Conservation (phyloP, 2,888 invertebrate genomes). For the Brachyptera putata region DNA sequence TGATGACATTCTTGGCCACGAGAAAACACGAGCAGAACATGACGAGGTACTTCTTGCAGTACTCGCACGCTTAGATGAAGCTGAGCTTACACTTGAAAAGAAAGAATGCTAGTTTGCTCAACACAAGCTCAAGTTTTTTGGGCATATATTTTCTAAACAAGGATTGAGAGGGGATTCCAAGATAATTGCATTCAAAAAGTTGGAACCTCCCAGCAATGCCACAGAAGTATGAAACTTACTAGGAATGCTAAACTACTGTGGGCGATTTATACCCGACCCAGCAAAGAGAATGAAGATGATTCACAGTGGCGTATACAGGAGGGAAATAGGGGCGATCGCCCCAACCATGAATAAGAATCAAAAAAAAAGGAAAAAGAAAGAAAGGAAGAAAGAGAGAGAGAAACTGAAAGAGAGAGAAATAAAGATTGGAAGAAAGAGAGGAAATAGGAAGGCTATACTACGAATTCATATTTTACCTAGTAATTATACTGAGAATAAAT, state of each 20-base stretch:
- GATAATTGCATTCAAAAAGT: background rate
- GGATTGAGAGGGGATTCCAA: background rate
- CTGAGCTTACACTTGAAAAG: background rate
- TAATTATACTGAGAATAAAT: no score
- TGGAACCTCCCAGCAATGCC: background rate
- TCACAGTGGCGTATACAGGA: background rate
- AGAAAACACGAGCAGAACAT: slow-evolving; percentile 1
- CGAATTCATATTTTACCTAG: no score
- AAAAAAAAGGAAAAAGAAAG: no score
- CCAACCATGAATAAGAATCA: background rate
- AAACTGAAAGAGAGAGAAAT: no score
- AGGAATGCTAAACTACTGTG: background rate
- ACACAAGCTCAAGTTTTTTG: background rate
- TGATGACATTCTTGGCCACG: slow-evolving; percentile 3
- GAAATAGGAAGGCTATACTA: no score
- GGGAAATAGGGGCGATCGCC: background rate
- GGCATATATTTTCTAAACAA: background rate
- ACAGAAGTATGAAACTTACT: background rate
- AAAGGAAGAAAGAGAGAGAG: no score
- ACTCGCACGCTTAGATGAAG: background rate
- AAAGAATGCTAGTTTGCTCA: slow-evolving; percentile 1
- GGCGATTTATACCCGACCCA: background rate
- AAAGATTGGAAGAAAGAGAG: no score
- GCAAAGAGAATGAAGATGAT: background rate
- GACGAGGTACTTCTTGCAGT: background rate